These are phyloP conservation scores for Phaedon cochleariae DNA, from an alignment of 2,888 invertebrate species.

Conservation along the genomic window DNA sequence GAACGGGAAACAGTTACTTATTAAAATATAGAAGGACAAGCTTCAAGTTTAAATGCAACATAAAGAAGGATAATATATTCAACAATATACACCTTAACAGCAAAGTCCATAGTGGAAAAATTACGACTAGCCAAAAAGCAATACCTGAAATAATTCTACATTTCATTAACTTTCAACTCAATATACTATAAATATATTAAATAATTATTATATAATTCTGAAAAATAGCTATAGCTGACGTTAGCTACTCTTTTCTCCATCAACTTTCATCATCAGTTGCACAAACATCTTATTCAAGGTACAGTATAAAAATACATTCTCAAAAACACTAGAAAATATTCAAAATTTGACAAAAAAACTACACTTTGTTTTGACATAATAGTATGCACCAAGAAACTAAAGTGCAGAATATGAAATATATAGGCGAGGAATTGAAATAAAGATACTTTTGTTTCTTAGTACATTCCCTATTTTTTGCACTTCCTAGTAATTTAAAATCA, in stretches of 20 bases:
- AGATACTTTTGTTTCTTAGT: too few species aligned
- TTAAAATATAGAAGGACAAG: background rate
- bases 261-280: constrained; percentile 11
- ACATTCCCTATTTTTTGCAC: too few species aligned
- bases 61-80: constrained; percentile 25
- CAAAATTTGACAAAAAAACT: background rate
- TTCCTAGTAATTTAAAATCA: too few species aligned
- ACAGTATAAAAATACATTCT: constrained; percentile 25
- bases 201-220: constrained; percentile 26
- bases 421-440: too few species aligned
- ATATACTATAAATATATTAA: background rate
- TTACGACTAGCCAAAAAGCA: constrained; percentile 48
- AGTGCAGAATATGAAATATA: too few species aligned
- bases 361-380: background rate
- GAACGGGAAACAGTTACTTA: too few species aligned
- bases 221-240: constrained; percentile 12
- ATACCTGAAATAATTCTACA: constrained; percentile 31
- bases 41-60: constrained; percentile 14
- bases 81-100: constrained; percentile 38
- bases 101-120: constrained; percentile 37
- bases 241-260: constrained; percentile 11
- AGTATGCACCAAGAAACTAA: too few species aligned
- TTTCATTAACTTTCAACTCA: constrained; percentile 14
- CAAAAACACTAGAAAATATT: background rate
- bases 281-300: constrained; percentile 14